Base-by-base conservation (phyloP, 37 sponge, comb jelly and placozoan genomes). In the Tethya wilhelma region DNA sequence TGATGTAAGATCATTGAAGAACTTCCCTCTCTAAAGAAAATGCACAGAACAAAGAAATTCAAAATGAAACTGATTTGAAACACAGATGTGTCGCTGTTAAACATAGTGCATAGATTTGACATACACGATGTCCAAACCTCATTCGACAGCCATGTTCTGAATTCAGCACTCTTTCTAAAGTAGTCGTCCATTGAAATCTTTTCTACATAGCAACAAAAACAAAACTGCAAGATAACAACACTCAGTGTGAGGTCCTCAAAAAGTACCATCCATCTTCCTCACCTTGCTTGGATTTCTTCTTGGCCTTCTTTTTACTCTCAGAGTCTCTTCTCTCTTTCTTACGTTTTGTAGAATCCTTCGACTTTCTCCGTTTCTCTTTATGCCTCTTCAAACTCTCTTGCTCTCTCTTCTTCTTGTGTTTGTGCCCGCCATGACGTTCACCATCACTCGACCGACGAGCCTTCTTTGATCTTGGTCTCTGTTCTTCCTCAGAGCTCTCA, bases 111-210 rank as follows among this genome's bases (percentile, higher is more conserved):
- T 49, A 72, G 41, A 32, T 20, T 37, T 4, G 38, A 8, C 14
- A 67, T 67, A 42, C 55, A 32, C n/a, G 14, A 41, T 53, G 49
- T 14, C 32, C 49, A 44, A 39, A 94, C 95, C 81, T 94, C 86
- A 67, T 94, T 84, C 22, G 91, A 71, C 1, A 94, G 80, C 95
- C 95, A 94, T 41, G 56, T 59, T 62, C 95, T 71, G 66, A 90
- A 90, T 72, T 94, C 95, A 25, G 87, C 74, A 84, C 95, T 94
- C 71, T 79, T 94, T 4, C 37, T 40, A 25, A 77, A 94, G 57
- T 86, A 94, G 64, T 94, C 95, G 0, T 94, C 85, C 28, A 42
- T 59, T 14, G 88, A 75, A 26, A 94, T 87, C 58, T 72, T 28
- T 1, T 84, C 91, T 79, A 7, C 20, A 36, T 36, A 32, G 19